Evolutionary conservation across 53 echinoderm and acorn worm genomes (phyloP).

Genomic region (Astropecten irregularis): DNA sequence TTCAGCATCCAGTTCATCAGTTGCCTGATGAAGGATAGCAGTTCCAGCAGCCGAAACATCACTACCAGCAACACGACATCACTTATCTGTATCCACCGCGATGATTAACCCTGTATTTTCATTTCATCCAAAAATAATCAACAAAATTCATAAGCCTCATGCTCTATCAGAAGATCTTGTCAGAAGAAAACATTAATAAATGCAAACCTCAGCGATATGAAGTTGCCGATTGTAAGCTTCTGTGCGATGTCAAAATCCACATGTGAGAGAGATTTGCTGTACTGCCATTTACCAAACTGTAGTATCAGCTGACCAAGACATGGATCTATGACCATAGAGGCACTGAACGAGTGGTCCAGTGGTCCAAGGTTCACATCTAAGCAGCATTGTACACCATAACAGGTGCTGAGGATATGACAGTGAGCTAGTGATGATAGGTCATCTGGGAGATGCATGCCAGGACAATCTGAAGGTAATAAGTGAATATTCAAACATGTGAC

Average conservation of each 20-base stretch:
- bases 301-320: constrained; percentile 38
- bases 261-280: constrained; percentile 32
- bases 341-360: constrained; percentile 16
- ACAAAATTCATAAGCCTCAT: no score
- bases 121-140: no score
- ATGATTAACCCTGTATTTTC: no score
- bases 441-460: constrained; percentile 30
- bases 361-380: constrained; percentile 49
- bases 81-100: no score
- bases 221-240: constrained; percentile 39
- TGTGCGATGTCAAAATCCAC: constrained; percentile 29
- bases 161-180: no score
- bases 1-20: no score
- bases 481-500: no score
- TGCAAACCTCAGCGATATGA: constrained; percentile 25
- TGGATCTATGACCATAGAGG: constrained; percentile 39
- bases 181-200: no score
- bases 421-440: constrained; percentile 5
- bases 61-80: no score
- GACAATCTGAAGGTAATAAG: constrained; percentile 60
- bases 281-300: constrained; percentile 46
- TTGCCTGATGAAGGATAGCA: no score
- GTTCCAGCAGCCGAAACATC: no score
- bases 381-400: constrained; percentile 50
- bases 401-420: constrained; percentile 33